Conservation (phyloP, 2,888 invertebrate species). For the Caenorhabditis virilis region DNA sequence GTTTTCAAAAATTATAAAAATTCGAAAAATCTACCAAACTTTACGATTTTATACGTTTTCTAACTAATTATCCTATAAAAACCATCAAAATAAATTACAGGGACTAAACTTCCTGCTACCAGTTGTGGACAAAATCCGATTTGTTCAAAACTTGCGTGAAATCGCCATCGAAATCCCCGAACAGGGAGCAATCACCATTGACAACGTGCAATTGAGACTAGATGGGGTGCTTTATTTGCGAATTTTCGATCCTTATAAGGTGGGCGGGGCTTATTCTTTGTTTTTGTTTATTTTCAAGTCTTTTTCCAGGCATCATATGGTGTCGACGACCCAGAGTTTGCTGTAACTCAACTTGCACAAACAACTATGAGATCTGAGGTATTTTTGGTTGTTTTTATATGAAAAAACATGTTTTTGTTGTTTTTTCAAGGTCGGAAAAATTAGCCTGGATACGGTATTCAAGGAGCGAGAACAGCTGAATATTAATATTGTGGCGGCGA, state of each 20-base stretch:
- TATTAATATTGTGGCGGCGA: slow-evolving; percentile 89
- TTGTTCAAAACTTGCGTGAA: slow-evolving; percentile 98
- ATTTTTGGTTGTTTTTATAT: neutral
- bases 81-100: slow-evolving; percentile 68
- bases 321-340: slow-evolving; percentile 98
- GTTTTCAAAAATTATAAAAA: no score
- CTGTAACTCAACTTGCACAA: slow-evolving; percentile 96
- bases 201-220: slow-evolving; percentile 93
- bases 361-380: slow-evolving; percentile 97
- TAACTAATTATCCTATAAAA: no score
- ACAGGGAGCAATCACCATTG: slow-evolving; percentile 89
- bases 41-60: no score
- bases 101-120: slow-evolving; percentile 91
- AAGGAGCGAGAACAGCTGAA: slow-evolving; percentile 91
- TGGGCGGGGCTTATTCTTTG: neutral
- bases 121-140: slow-evolving; percentile 87
- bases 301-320: slow-evolving; percentile 82
- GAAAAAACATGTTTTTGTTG: no score
- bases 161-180: slow-evolving; percentile 98
- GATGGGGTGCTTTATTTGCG: slow-evolving; percentile 95
- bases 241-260: slow-evolving; percentile 87
- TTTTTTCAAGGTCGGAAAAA: slow-evolving; percentile 81
- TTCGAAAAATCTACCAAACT: no score
- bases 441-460: slow-evolving; percentile 93
- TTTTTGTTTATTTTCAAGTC: neutral